Conservation (phyloP, 2,113 vertebrate species). For the Strigops habroptila region DNA sequence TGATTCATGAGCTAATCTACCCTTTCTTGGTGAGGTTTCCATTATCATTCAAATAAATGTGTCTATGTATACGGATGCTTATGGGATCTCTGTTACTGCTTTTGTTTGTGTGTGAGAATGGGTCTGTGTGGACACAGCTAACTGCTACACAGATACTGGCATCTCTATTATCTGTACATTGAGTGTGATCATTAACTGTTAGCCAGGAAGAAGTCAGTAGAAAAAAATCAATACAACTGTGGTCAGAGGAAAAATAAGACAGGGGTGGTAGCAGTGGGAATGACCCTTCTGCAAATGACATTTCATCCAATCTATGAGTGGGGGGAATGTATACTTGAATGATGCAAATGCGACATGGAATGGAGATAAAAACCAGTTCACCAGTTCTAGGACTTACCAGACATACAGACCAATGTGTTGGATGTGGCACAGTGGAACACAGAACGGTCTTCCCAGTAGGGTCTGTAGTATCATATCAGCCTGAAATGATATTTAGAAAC, state of each 20-base stretch:
- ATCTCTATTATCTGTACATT: slow-evolving; percentile 10
- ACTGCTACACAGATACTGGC: not conserved
- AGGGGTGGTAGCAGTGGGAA: not conserved
- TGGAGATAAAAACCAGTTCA: not conserved
- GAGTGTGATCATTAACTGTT: slow-evolving; percentile 28
- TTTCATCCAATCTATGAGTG: not conserved
- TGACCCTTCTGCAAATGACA: not conserved
- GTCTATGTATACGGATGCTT: not conserved
- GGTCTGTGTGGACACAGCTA: not conserved
- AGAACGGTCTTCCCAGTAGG: not conserved
- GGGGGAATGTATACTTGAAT: not conserved
- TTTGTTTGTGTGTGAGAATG: not conserved
- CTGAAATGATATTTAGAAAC: not conserved
- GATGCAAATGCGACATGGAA: not conserved
- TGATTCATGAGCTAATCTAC: not conserved
- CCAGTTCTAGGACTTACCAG: not conserved
- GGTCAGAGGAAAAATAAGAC: not conserved
- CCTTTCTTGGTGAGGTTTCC: not conserved
- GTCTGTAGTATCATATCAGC: not conserved
- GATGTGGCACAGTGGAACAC: not conserved
- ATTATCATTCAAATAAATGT: not conserved
- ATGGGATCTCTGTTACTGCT: not conserved
- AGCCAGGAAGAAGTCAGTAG: not conserved
- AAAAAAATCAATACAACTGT: slow-evolving; percentile 35
- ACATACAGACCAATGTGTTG: not conserved